These are phyloP conservation scores for Aselliscus stoliczkanus DNA, from an alignment of 2,797 vertebrate genomes.

Conservation along the genomic window DNA sequence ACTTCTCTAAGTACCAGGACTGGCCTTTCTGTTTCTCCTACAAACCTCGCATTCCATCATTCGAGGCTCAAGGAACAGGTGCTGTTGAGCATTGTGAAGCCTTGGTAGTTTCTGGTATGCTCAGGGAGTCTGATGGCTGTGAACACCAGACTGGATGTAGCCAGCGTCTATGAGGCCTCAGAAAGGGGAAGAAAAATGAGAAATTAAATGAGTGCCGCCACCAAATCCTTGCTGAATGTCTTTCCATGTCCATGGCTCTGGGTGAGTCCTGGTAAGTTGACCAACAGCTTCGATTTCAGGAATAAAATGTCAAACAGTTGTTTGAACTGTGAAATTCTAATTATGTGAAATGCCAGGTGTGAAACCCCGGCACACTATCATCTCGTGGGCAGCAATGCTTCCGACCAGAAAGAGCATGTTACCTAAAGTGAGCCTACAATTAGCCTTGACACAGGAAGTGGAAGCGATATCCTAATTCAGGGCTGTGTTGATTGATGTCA, in stretches of 20 bases:
- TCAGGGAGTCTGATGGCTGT: background rate
- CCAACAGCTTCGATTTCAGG: background rate
- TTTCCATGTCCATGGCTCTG: background rate
- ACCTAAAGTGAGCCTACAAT: background rate
- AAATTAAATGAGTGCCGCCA: background rate
- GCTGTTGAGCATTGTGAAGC: background rate
- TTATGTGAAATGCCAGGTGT: slow-evolving; percentile 18
- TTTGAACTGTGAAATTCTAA: slow-evolving; percentile 29
- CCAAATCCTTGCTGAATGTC: background rate
- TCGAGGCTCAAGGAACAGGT: background rate
- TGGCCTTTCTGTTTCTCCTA: background rate
- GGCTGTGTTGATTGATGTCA: background rate
- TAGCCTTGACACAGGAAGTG: background rate
- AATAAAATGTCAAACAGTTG: slow-evolving; percentile 10
- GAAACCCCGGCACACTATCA: background rate
- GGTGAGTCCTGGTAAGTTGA: background rate
- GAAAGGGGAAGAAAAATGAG: background rate
- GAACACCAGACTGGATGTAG: background rate
- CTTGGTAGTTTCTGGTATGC: background rate
- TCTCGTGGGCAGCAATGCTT: background rate
- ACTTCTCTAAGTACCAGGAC: background rate
- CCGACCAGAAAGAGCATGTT: background rate
- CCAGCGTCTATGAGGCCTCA: background rate
- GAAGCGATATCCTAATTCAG: background rate
- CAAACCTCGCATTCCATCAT: background rate